Base-by-base conservation (phyloP, 2,888 invertebrate genomes). In the Dugesia japonica region DNA sequence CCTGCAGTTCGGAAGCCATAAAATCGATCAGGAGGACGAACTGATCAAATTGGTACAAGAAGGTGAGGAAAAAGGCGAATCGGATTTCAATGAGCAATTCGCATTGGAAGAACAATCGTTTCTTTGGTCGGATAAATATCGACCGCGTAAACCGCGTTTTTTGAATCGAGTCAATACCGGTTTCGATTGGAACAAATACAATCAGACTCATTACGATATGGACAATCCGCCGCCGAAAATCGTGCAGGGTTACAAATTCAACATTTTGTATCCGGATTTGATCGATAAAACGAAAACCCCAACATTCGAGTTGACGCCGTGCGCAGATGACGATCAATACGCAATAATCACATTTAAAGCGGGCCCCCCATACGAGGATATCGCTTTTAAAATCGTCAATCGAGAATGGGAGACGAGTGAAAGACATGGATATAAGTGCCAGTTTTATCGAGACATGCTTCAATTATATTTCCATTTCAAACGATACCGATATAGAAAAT, bases 151-250 rank as follows among this genome's bases (percentile, higher is more conserved):
- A 83, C 98, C 98, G 0, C 86, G 97, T 26, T 99, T 98, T 86
- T 95, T 98, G 86, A 99, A 99, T 87, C 85, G 88, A 78, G 88
- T 88, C 7, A 87, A 87, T 80, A 87, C 87, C 1, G 98, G 98
- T 20, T 99, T 98, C 86, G 98, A 99, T 83, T 99, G 98, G 98
- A 98, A 98, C 87, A 98, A 99, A 85, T 99, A 99, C 86, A 99
- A 99, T 86, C 98, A 98, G 86, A 98, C 98, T 0, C 98, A 98
- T 86, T 99, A 99, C 86, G 98, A 98, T 85, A 94, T 97, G 90
- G 98, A 99, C 85, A 98, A 99, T 87, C 98, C 98, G 74, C 98
- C 98, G 9, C 98, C 98, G 0, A 99, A 99, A 87, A 95, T 98
- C 82, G 98, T 99, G 0, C 98, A 98, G 86, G 98, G 98, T 7